phyloP scores from a whole-genome alignment of 2,797 vertebrate genomes.

The Coregonus suidteri region DNA sequence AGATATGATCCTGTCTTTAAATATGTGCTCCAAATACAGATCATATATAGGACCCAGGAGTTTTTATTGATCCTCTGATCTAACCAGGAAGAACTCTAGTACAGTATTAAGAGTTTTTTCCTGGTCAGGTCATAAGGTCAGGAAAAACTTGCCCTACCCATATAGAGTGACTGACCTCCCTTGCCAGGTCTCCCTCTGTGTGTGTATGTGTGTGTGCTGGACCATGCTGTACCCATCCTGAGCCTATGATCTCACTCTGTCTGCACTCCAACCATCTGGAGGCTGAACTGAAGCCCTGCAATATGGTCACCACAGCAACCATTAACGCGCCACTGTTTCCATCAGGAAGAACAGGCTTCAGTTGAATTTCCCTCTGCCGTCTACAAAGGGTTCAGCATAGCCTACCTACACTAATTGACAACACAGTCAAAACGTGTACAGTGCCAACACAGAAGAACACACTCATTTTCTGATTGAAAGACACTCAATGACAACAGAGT shows the following conservation, averaged over 20 bases:
- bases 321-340: neutral
- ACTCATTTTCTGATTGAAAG: too few species aligned
- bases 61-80: too few species aligned
- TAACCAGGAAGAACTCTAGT: too few species aligned
- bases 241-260: neutral
- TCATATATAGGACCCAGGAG: too few species aligned
- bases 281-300: constrained; percentile 29
- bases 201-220: too few species aligned
- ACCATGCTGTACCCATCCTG: too few species aligned
- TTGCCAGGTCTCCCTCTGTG: neutral
- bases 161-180: constrained; percentile 38
- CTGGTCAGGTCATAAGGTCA: constrained; percentile 1
- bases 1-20: neutral
- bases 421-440: too few species aligned
- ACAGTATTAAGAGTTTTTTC: too few species aligned
- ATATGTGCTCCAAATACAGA: too few species aligned
- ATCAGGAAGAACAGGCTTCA: neutral
- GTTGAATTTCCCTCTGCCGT: neutral
- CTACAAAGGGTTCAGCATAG: neutral
- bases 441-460: neutral
- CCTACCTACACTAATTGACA: neutral
- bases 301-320: constrained; percentile 41
- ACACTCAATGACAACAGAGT: too few species aligned
- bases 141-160: too few species aligned
- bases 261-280: constrained; percentile 41